A percentile compares a stretch with the other conserved stretches of the same genome.
Conservation (phyloP, 2,797 vertebrate species). For the Sphaeramia orbicularis region DNA sequence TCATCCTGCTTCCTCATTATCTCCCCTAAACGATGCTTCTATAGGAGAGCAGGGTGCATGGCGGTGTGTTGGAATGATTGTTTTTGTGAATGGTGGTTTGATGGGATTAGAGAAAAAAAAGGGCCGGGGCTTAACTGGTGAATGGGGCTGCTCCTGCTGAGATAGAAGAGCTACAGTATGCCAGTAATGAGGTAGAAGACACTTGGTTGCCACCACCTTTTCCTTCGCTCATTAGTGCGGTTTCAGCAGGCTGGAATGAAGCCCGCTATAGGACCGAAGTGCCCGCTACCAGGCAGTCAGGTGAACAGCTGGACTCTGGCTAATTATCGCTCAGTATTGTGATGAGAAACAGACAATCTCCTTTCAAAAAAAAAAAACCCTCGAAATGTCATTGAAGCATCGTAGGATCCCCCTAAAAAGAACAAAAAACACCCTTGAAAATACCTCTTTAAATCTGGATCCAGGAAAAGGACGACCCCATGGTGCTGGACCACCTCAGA, state of each 20-base stretch:
- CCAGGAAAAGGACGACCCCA: slow-evolving; percentile 32
- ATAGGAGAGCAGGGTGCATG: slow-evolving; percentile 68
- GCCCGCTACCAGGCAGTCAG: slow-evolving; percentile 70
- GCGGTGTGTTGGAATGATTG: slow-evolving; percentile 52
- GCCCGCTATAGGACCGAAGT: slow-evolving; percentile 76
- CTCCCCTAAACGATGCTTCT: slow-evolving; percentile 61
- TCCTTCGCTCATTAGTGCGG: slow-evolving; percentile 59
- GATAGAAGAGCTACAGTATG: slow-evolving; percentile 71
- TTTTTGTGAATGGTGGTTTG: slow-evolving; percentile 69
- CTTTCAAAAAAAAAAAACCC: slow-evolving; percentile 46
- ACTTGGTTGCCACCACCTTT: slow-evolving; percentile 70
- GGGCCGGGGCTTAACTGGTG: slow-evolving; percentile 45
- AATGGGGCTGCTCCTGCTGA: slow-evolving; percentile 57
- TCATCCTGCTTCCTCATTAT: slow-evolving; percentile 74
- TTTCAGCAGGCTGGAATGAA: slow-evolving; percentile 52
- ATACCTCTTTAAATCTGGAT: slow-evolving; percentile 39
- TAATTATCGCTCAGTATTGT: slow-evolving; percentile 38
- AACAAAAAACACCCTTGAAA: slow-evolving; percentile 29
- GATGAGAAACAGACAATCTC: slow-evolving; percentile 39
- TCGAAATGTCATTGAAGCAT: slow-evolving; percentile 49
- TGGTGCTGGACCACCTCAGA: slow-evolving; percentile 41
- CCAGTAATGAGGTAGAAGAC: slow-evolving; percentile 78
- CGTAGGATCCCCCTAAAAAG: slow-evolving; percentile 22
- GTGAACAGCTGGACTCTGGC: slow-evolving; percentile 44
- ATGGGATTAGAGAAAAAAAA: slow-evolving; percentile 72